Base-by-base conservation (phyloP, 1,140 invertebrate species). In the Sitodiplosis mosellana region DNA sequence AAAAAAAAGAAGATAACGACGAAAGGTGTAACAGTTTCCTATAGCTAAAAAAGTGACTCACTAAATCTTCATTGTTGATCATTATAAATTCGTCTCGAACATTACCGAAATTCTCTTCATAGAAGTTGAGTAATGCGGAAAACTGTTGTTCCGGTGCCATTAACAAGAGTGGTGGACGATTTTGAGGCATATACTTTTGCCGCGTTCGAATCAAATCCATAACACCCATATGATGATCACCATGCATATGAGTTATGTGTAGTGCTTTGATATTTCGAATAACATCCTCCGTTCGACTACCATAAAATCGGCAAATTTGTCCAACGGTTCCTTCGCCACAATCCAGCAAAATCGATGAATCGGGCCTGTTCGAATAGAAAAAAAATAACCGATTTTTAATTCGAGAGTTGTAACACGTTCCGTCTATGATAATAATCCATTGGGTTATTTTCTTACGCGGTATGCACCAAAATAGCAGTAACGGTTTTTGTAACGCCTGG, bases 241-340 rank as follows among this genome's bases (percentile, higher is more conserved):
- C 90, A 61, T 97, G 92, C 43, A 92, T 63, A 70, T 97, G 93
- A 7, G 90, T 95, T 11, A 96, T 67, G 60, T 86, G 96, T 42
- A 96, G 70, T 1, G 75, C 81, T 54, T 76, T 75, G 48, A 92
- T 68, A 7, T 71, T 47, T 38, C 73, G 63, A 2, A 75, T 64
- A 49, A 71, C 58, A 14, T 75, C 64, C 1, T 75, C 64, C 49
- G 71, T 58, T 14, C 75, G 64, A 4, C 65, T 57, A 2, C 92
- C 92, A 67, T 75, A 94, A 59, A 90, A 80, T 18, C 85, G 72
- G 18, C 81, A 71, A 41, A 98, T 59, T 66, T 99, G 95, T 0
- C 79, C 78, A 49, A 76, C 76, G 0, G 90, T 92, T 1, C 86
- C 89, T 69, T 99, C 95, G 1, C 93, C 92, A 65, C 92, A 98